Evolutionary conservation across 2,113 vertebrate genomes (phyloP).

Genomic region (Bettongia penicillata): DNA sequence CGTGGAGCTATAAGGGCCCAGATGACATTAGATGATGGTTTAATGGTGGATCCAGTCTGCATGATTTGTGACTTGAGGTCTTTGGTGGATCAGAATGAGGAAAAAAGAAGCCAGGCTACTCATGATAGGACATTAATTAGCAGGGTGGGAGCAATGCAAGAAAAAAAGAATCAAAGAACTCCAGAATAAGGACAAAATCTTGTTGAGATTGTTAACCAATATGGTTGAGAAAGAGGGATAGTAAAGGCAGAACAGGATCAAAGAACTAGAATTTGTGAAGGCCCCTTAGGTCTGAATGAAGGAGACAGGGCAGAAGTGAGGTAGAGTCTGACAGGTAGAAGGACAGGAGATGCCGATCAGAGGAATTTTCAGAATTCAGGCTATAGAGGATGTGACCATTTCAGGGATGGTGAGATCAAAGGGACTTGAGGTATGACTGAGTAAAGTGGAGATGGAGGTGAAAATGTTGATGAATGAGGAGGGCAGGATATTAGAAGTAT

Average conservation of each 20-base stretch:
- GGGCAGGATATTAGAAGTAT: background rate
- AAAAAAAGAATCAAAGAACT: background rate
- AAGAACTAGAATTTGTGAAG: background rate
- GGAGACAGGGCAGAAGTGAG: background rate
- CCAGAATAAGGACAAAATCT: background rate
- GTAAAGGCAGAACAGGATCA: background rate
- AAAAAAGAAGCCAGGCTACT: background rate
- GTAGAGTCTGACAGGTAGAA: background rate
- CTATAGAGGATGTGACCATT: background rate
- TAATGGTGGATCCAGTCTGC: background rate
- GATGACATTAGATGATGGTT: background rate
- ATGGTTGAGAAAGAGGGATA: background rate
- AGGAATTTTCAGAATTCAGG: background rate
- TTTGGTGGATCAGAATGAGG: background rate
- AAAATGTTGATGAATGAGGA: background rate
- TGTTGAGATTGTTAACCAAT: background rate
- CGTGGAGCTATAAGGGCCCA: background rate
- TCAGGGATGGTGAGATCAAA: background rate
- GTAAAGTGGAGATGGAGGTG: background rate
- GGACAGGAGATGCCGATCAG: background rate
- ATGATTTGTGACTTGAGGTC: background rate
- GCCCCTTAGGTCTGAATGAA: background rate
- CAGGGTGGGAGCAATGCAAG: background rate
- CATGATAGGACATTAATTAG: background rate
- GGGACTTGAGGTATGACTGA: background rate